These are phyloP conservation scores for Psilopogon haemacephalus DNA, from an alignment of 2,113 vertebrate species.

Conservation along the genomic window DNA sequence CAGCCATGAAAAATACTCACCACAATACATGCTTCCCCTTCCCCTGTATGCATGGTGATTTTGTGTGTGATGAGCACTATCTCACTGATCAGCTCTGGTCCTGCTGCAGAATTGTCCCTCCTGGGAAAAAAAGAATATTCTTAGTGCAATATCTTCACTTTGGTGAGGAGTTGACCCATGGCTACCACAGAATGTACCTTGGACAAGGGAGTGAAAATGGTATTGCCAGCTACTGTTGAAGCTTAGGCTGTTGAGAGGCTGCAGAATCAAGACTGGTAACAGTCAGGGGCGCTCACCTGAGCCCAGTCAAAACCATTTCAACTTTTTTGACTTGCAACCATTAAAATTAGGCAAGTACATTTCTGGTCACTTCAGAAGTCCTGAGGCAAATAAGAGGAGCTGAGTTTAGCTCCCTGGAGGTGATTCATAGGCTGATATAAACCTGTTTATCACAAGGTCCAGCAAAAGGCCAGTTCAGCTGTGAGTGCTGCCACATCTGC, in stretches of 20 bases:
- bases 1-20: background rate
- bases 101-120: background rate
- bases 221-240: background rate
- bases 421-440: no score
- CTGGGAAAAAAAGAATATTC: background rate
- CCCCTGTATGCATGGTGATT: background rate
- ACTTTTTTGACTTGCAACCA: background rate
- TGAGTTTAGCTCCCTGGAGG: background rate
- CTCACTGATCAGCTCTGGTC: background rate
- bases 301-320: background rate
- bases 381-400: background rate
- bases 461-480: no score
- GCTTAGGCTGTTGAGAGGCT: background rate
- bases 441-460: background rate
- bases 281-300: background rate
- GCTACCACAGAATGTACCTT: background rate
- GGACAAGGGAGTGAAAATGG: background rate
- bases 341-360: background rate
- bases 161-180: background rate
- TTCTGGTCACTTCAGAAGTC: background rate
- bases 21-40: background rate
- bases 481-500: fast-evolving
- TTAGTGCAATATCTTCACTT: background rate
- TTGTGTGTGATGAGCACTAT: background rate
- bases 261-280: fast-evolving